Base-by-base conservation (phyloP, 2,888 invertebrate genomes). In the Allygus modestus region DNA sequence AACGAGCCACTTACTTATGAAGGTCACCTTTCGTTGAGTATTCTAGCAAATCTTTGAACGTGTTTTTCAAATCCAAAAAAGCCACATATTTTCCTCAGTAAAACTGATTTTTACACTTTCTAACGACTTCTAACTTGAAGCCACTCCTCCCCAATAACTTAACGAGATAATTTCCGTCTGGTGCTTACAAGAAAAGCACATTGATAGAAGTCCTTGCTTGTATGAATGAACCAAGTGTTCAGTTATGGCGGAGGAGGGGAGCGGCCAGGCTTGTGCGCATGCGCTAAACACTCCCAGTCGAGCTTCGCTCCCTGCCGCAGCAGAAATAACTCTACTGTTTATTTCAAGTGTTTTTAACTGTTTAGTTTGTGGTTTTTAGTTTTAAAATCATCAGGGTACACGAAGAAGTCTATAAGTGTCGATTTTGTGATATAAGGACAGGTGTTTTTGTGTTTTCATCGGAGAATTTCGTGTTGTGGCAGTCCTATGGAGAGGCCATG, bases 181-280 rank as follows among this genome's bases (percentile, higher is more conserved):
- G 75, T 77, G 75, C 75, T 77, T 77, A 71, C 37, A 77, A 79
- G 79, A 79, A 79, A 79, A 79, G 33, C 46, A 54, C 83, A 83
- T 83, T 83, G 75, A 83, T 54, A 58, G 75, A 37, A 75, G 83
- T 75, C 58, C 46, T 83, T 75, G 83, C 83, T 54, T 37, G 83
- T 83, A 83, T 83, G 83, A 83, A 83, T 83, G 83, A 83, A 83
- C 75, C 75, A 83, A 75, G 82, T 83, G 51, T 83, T 83, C 83
- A 83, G 83, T 83, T 58, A 82, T 85, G 86, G 85, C 84, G 84
- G 86, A 87, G 88, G 87, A 87, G 86, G 86, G 87, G 86, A 87
- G 87, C 87, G 84, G 83, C 61, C 65, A 33, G 51, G 73, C 82
- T 82, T 81, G 84, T 75, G 84, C 86, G 85, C 86, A 86, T 87